Conservation (phyloP, 2,113 vertebrate genomes). For the Athene cunicularia region DNA sequence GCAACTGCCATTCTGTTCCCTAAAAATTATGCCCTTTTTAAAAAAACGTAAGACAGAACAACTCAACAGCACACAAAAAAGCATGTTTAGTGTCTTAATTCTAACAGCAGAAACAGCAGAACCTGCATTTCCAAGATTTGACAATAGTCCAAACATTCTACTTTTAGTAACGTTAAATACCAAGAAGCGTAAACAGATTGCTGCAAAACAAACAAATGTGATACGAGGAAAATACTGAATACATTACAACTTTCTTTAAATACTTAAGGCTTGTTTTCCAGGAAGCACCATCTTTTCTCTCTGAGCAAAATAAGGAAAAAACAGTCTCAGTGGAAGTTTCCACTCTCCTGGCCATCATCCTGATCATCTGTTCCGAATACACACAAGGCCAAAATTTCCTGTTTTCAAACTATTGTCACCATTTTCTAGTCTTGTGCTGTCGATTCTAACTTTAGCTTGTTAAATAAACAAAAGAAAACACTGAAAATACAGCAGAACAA, state of each 20-base stretch:
- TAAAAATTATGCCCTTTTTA: background rate
- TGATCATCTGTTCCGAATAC: slow-evolving; percentile 94
- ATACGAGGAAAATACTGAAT: slow-evolving; percentile 40
- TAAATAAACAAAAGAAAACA: slow-evolving; percentile 78
- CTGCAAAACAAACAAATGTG: slow-evolving; percentile 55
- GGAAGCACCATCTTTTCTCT: slow-evolving; percentile 84
- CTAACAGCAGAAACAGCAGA: background rate
- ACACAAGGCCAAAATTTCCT: slow-evolving; percentile 95
- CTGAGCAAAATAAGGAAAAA: slow-evolving; percentile 85
- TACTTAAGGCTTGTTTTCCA: slow-evolving; percentile 83
- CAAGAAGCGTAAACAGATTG: background rate
- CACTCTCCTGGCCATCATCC: slow-evolving; percentile 94
- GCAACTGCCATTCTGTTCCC: background rate
- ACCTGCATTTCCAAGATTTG: background rate
- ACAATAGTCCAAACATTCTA: background rate
- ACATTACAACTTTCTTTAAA: slow-evolving; percentile 64
- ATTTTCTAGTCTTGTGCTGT: slow-evolving; percentile 79
- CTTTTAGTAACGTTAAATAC: slow-evolving; percentile 1
- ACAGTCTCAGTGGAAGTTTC: slow-evolving; percentile 94
- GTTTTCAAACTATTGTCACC: slow-evolving; percentile 96
- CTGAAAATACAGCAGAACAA: slow-evolving; percentile 65
- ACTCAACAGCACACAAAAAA: background rate
- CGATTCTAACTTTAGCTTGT: slow-evolving; percentile 89
- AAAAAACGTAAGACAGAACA: background rate
- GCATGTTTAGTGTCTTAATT: background rate